These are phyloP conservation scores for Plecturocebus donacophilus DNA, from an alignment of 2,113 vertebrate species.

Conservation along the genomic window DNA sequence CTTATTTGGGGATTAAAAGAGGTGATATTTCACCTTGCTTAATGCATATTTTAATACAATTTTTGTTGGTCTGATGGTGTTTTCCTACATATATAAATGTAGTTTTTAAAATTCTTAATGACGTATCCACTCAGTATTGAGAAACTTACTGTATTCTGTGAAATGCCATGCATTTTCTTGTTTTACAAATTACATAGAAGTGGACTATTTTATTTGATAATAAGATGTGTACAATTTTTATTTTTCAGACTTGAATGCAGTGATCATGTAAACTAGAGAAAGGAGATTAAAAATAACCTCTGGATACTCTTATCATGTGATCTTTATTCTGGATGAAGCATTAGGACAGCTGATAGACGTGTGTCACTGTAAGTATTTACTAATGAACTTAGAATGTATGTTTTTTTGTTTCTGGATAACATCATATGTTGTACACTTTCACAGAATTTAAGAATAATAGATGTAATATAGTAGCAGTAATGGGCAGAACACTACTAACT, in stretches of 20 bases:
- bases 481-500: background rate
- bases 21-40: background rate
- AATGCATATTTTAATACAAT: background rate
- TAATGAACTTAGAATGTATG: background rate
- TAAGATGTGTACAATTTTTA: conserved; percentile 45
- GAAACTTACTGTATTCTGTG: background rate
- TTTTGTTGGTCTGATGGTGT: background rate
- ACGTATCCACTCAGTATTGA: background rate
- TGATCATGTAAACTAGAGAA: conserved; percentile 60
- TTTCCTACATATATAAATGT: background rate
- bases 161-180: background rate
- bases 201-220: background rate
- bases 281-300: conserved; percentile 53
- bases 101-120: background rate
- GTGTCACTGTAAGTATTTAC: conserved; percentile 79
- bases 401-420: background rate
- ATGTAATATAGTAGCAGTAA: accelerated
- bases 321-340: conserved; percentile 59
- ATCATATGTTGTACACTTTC: background rate
- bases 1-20: background rate
- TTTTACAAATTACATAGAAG: conserved; percentile 29
- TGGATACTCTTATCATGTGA: conserved; percentile 74
- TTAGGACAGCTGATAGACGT: background rate
- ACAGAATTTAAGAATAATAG: background rate
- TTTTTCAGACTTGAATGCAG: conserved; percentile 77